A percentile compares a stretch with the other conserved stretches of the same genome.
Conservation (phyloP, 1,140 invertebrate genomes). For the Mylabris phalerata region DNA sequence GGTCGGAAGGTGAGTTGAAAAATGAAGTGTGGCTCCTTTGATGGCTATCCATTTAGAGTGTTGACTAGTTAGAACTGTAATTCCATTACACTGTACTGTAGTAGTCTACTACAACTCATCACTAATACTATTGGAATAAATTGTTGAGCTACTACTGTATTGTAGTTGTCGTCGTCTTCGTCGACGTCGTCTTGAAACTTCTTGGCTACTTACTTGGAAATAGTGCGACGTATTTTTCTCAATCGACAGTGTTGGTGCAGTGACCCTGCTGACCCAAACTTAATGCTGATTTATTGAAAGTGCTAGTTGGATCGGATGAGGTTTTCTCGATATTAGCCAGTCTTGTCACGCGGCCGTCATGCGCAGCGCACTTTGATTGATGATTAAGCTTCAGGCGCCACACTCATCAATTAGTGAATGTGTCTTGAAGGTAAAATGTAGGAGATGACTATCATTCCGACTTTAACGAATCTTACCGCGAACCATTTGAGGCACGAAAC, state of each 20-base stretch:
- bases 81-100: conserved; percentile 11
- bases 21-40: conserved; percentile 21
- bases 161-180: not conserved
- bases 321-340: conserved; percentile 24
- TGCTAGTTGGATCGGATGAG: conserved; percentile 17
- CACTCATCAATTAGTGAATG: conserved; percentile 31
- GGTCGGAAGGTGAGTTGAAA: conserved; percentile 16
- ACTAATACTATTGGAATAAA: conserved; percentile 13
- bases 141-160: conserved; percentile 8
- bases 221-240: conserved; percentile 15
- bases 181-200: conserved; percentile 1
- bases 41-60: conserved; percentile 13
- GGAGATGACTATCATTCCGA: not conserved
- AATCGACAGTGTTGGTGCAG: conserved; percentile 15
- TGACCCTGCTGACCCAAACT: conserved; percentile 15
- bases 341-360: conserved; percentile 29
- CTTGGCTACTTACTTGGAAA: conserved; percentile 11
- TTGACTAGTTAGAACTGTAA: conserved; percentile 13
- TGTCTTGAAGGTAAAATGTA: conserved; percentile 25
- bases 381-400: conserved; percentile 24
- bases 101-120: conserved; percentile 6
- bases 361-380: conserved; percentile 30
- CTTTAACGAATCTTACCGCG: no score
- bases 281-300: conserved; percentile 27
- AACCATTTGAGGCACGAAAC: no score